These are phyloP conservation scores for Netta rufina DNA, from an alignment of 2,797 vertebrate genomes.

Conservation along the genomic window DNA sequence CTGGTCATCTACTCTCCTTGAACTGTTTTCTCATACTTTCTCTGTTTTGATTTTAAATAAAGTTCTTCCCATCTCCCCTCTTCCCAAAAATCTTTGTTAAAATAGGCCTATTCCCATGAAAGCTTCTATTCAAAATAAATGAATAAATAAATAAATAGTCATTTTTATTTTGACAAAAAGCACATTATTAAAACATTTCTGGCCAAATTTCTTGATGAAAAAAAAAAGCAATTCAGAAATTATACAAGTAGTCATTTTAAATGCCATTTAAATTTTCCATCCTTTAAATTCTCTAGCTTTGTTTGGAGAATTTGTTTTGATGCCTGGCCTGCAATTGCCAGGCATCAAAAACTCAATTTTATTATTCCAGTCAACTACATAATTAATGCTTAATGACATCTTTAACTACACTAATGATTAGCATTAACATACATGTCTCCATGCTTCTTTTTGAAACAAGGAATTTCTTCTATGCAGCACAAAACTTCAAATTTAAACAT, in stretches of 20 bases:
- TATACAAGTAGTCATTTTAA: neutral
- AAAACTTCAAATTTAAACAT: neutral
- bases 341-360: neutral
- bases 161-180: neutral
- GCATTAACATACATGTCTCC: neutral
- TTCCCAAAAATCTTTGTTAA: neutral
- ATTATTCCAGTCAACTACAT: neutral
- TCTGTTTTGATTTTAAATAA: neutral
- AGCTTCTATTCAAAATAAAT: neutral
- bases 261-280: neutral
- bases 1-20: neutral
- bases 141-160: neutral
- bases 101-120: neutral
- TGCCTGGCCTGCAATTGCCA: neutral
- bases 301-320: neutral
- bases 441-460: neutral
- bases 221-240: neutral
- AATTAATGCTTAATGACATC: neutral
- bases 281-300: neutral
- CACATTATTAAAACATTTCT: neutral
- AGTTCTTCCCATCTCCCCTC: neutral
- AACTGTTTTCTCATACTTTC: neutral
- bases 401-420: neutral
- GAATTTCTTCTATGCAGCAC: neutral
- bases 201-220: neutral